Evolutionary conservation across 2,113 vertebrate species (phyloP), one percentile per base, ranked within the genome.

Genomic region (Eulacestoma nigropectus): DNA sequence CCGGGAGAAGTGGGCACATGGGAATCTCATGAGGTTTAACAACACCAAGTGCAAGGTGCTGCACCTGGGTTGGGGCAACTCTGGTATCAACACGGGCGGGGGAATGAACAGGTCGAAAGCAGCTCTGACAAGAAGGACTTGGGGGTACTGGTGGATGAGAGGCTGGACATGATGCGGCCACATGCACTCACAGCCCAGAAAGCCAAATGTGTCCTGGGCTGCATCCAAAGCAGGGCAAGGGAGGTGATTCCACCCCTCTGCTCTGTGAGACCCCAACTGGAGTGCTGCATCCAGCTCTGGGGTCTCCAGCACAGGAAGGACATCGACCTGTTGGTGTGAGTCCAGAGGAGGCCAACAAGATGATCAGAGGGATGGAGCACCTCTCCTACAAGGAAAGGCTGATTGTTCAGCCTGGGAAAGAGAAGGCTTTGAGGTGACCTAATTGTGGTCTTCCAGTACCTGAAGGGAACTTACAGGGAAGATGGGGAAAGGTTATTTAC

Each of bases 301-400:
- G 23, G 4, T 0, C 9, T 12, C 16, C 20, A 32, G 72, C 52
- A 59, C 20, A 50, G 35, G 32, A 35, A 50, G 52, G 42, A 57
- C 21, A 35, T n/a, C 0, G 8, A 41, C 5, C 62, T 59, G 26
- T 1, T 33, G 37, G 37, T 44, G 32, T 0, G 1, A 52, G 17
- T 37, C 33, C 44, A 37, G 37, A 52, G 26, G 16, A 50, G 11
- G 14, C 11, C 53, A 60, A 7, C 26, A 33, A 37, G 18, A 44
- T 23, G 44, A 33, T 27, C 9, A 27, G 5, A 37, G 17, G 23
- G 27, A 52, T 20, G 46, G 33, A 33, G 39, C 37, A 87, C 18
- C 29, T 60, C 39, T 78, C 11, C 17, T 20, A 13, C 0, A 1
- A 52, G 32, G 33, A 69, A 60, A 37, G 46, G 46, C 53, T 44